Evolutionary conservation across 2,888 invertebrate genomes (phyloP), one percentile per base, ranked within the genome.

Genomic region (Drosophila mayaguana): DNA sequence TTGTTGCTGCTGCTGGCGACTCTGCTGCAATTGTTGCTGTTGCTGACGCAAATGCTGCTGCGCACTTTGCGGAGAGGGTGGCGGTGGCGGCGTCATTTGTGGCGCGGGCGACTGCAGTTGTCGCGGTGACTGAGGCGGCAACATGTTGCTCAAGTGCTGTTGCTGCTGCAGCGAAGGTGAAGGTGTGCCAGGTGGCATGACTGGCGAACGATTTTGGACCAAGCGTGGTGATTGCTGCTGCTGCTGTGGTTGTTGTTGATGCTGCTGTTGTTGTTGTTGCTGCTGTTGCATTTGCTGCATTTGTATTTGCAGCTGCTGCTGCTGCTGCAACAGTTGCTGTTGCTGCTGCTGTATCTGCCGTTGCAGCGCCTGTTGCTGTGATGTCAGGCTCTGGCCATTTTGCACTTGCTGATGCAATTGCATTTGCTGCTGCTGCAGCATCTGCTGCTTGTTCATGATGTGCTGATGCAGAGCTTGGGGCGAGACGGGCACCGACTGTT

Each of bases 291-390:
- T 91, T 62, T 90, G 85, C 71, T 91, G 91, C 57, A 91, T 86
- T 72, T 91, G 91, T 60, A 90, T 83, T 66, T 91, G 91, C 12
- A 89, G 54, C 45, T 88, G 88, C 93, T 94, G 94, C 83, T 94
- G 93, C 8, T 91, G 91, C 36, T 90, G 91, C 46, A 83, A 69
- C 28, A 91, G 63, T 57, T 90, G 91, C 43, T 94, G 91, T 71
- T 94, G 94, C 68, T 94, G 94, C 86, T 94, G 94, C 83, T 94
- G 95, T 57, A 94, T 91, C 83, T 94, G 91, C 56, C 94, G 94
- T 75, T 94, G 95, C 74, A 94, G 61, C 7, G 80, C 88, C 73
- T 91, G 92, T 60, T 91, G 92, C 22, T 91, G 90, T 2, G 89
- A 89, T 6, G 91, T 91, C 45, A 91, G 73, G 34, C 89, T 91